Conservation (phyloP, 2,888 invertebrate genomes). For the Dichetophora obliterata region DNA sequence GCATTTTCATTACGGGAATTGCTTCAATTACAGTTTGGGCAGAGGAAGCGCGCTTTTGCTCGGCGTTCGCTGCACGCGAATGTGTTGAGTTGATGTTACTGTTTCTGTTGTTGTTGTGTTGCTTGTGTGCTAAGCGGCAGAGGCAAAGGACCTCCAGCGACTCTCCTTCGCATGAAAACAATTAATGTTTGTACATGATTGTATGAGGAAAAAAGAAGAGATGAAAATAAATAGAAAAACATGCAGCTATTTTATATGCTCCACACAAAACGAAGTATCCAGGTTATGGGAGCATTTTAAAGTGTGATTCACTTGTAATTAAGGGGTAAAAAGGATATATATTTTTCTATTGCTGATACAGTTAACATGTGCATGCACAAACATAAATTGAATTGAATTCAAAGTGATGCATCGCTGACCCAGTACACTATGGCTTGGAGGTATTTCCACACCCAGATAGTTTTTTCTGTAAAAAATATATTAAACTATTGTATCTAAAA, state of each 20-base stretch:
- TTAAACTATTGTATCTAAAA: no score
- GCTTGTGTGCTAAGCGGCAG: background rate
- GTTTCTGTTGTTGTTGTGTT: background rate
- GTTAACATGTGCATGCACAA: no score
- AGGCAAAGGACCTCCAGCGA: constrained; percentile 25
- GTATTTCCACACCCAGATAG: no score
- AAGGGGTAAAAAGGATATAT: background rate
- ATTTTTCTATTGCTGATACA: no score
- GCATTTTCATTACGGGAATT: constrained; percentile 25
- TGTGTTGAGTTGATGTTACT: background rate
- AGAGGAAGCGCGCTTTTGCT: background rate
- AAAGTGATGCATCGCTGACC: no score
- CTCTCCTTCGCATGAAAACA: constrained; percentile 14
- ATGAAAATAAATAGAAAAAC: constrained; percentile 9
- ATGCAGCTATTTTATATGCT: background rate
- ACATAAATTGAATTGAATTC: no score
- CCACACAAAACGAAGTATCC: background rate
- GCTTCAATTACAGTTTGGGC: constrained; percentile 17
- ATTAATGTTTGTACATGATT: constrained; percentile 17
- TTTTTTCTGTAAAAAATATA: no score
- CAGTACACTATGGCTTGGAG: no score
- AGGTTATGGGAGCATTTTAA: constrained; percentile 7
- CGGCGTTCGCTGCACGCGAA: constrained; percentile 19
- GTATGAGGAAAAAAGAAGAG: background rate
- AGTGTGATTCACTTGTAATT: background rate